Base-by-base conservation (phyloP, 35 echinoderm and acorn worm genomes). In the Amphiura filiformis region DNA sequence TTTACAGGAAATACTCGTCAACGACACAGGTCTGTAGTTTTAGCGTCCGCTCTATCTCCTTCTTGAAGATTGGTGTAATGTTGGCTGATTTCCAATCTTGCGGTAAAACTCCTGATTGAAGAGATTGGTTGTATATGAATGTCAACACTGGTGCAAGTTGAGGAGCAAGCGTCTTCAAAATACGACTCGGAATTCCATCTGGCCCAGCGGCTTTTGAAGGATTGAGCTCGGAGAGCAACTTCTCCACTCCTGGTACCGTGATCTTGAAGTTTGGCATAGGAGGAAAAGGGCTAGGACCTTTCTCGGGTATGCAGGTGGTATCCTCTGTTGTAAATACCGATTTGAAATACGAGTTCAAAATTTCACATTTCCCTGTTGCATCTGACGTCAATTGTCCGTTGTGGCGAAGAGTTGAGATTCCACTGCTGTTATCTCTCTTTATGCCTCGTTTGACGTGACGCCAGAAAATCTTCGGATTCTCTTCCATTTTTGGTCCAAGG, bases 11-110 rank as follows among this genome's bases (percentile, higher is more conserved):
- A 75, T 85, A 33, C 56, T 77, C 14, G 89, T 91, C 0, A 91
- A 36, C 14, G 79, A 84, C 18, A 91, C 82, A 5, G 82, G 82
- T 40, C 89, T 11, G 56, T 91, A 91, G 39, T 91, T 91, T 11
- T 57, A 39, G 17, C 44, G 80, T 32, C 44, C 39, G 49, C 22
- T 37, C 31, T 35, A 26, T 35, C 13, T 81, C 79, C 37, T 77
- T 90, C 64, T 83, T 90, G 78, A 88, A 88, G 35, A 88, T 39
- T 31, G 78, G 77, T 30, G 87, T 81, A 0, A 88, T 35, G 36
- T 82, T 82, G 23, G 78, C 87, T 31, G 78, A 44, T 36, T 56
- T 81, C 87, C 87, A 88, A 34, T 79, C 22, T n/a, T 33, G 17
- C 18, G 88, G 84, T 39, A 78, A 34, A 13, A 77, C 36, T 26